Percentiles rank a stretch among this genome's conserved stretches.
Evolutionary conservation across 2,888 invertebrate species (phyloP).

Genomic region (Melanostoma scalare): DNA sequence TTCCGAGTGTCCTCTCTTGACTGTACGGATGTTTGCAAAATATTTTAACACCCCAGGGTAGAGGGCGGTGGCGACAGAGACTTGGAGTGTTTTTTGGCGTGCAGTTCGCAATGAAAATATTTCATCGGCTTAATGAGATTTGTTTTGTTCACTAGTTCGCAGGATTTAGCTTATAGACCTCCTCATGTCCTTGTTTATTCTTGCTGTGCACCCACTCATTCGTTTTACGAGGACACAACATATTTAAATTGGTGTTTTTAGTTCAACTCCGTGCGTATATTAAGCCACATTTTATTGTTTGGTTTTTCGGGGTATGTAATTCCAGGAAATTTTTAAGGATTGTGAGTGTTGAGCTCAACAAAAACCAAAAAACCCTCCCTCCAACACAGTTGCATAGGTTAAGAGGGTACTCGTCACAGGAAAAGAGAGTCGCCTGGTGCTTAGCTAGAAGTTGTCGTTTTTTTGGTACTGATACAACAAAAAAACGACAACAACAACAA

Average conservation of each 20-base stretch:
- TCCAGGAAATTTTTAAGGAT: constrained; percentile 60
- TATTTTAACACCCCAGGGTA: constrained; percentile 35
- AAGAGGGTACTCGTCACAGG: constrained; percentile 28
- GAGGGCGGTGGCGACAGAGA: not conserved
- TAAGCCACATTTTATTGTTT: constrained; percentile 30
- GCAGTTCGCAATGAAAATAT: constrained; percentile 52
- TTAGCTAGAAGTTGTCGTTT: constrained; percentile 13
- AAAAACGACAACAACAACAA: constrained; percentile 5
- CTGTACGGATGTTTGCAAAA: constrained; percentile 57
- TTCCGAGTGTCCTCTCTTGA: constrained; percentile 13
- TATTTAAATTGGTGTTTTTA: constrained; percentile 52
- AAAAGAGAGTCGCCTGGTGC: not conserved
- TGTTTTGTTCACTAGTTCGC: constrained; percentile 48
- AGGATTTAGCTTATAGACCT: constrained; percentile 43
- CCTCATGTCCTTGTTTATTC: not conserved
- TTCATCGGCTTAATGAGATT: constrained; percentile 66
- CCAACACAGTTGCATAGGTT: constrained; percentile 19
- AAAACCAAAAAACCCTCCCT: not conserved
- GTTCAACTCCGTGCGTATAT: not conserved
- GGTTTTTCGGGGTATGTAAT: constrained; percentile 14
- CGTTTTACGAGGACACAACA: constrained; percentile 12
- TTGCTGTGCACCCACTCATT: constrained; percentile 15
- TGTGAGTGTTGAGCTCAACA: constrained; percentile 31
- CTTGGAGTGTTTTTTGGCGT: not conserved
- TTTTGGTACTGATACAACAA: not conserved